phyloP scores from a whole-genome alignment of 2,113 vertebrate species.

The Neoarius graeffei region DNA sequence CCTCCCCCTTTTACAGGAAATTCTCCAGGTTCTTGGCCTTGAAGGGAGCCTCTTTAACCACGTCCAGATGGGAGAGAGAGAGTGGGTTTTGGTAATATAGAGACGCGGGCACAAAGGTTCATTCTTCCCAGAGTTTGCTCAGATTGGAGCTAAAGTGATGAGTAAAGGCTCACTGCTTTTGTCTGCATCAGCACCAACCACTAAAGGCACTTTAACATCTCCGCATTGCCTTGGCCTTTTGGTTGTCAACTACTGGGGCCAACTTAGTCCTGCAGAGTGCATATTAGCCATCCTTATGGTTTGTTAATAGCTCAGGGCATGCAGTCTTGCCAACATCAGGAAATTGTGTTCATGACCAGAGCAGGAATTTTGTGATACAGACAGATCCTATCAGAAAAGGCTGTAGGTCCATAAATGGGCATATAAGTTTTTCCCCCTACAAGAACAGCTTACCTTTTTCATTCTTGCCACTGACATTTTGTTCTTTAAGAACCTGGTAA shows the following conservation, averaged over 20 bases:
- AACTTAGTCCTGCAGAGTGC: no score
- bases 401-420: constrained; percentile 29
- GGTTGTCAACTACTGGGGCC: not conserved
- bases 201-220: not conserved
- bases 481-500: not conserved
- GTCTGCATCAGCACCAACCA: constrained; percentile 8
- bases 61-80: constrained; percentile 65
- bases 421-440: constrained; percentile 2
- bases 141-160: constrained; percentile 29
- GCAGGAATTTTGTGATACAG: constrained; percentile 28
- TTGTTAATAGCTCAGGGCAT: not conserved
- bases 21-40: constrained; percentile 69
- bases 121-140: constrained; percentile 34
- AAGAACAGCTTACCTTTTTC: not conserved
- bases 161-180: not conserved
- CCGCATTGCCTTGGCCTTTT: not conserved
- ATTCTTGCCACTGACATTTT: not conserved
- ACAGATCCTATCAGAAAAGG: constrained; percentile 7
- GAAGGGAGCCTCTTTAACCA: constrained; percentile 69
- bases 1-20: constrained; percentile 65
- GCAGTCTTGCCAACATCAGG: constrained; percentile 4
- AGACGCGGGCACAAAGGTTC: constrained; percentile 35
- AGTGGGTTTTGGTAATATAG: constrained; percentile 1
- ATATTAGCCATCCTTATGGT: not conserved
- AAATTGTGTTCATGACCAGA: constrained; percentile 11